These are phyloP conservation scores for Mesochorus sp. DNA, from an alignment of 2,888 invertebrate genomes.

Conservation along the genomic window DNA sequence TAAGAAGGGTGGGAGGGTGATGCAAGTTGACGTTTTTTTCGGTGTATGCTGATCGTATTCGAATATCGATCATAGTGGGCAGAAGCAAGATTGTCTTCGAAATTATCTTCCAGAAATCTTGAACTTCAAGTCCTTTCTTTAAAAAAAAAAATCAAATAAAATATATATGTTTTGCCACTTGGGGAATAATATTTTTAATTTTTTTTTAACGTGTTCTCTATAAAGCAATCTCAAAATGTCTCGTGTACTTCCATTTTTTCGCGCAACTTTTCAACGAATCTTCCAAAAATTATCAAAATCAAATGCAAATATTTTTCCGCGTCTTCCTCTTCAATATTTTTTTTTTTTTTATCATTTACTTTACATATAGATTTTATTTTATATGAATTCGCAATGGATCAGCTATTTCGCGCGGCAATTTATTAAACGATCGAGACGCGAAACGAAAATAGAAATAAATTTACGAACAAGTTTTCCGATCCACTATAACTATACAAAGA, in stretches of 20 bases:
- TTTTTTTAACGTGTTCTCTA: constrained; percentile 5
- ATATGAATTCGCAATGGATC: no score
- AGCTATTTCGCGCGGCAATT: neutral
- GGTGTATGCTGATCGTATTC: constrained; percentile 77
- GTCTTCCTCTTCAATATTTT: constrained; percentile 42
- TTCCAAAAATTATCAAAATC: constrained; percentile 33
- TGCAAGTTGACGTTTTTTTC: constrained; percentile 80
- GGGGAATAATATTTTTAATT: neutral
- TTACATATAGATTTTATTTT: no score
- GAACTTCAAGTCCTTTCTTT: constrained; percentile 37
- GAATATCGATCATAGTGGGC: constrained; percentile 68
- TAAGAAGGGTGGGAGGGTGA: constrained; percentile 68
- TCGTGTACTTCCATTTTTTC: constrained; percentile 43
- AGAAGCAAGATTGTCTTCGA: constrained; percentile 38
- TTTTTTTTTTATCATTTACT: no score
- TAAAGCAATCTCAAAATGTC: neutral
- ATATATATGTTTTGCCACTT: constrained; percentile 25
- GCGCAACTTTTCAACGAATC: constrained; percentile 8
- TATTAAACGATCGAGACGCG: neutral
- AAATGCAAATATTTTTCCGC: constrained; percentile 27
- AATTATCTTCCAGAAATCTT: constrained; percentile 52
- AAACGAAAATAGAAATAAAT: neutral
- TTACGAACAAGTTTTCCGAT: constrained; percentile 35
- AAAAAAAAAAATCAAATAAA: constrained; percentile 14
- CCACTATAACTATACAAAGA: constrained; percentile 41